Evolutionary conservation across 2,797 vertebrate genomes (phyloP).

Genomic region (Eurystomus glaucurus): DNA sequence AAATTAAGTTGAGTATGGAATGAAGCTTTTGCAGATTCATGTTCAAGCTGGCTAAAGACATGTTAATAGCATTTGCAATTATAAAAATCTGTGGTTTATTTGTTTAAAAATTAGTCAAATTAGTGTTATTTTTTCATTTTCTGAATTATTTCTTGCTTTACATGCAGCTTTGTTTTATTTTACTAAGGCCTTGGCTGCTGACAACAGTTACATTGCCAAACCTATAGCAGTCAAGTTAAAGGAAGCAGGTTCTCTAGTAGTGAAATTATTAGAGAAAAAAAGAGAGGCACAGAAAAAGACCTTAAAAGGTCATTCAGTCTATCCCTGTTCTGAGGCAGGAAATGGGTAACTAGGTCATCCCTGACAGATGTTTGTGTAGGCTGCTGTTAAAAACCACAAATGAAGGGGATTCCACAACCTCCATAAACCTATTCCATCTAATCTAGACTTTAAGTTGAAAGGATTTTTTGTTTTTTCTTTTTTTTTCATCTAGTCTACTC

Average conservation of each 20-base stretch:
- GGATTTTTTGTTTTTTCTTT: background rate
- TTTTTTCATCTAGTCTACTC: background rate
- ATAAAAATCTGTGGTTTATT: background rate
- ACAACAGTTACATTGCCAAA: background rate
- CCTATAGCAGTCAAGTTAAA: background rate
- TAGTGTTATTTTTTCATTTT: background rate
- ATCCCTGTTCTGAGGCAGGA: slow-evolving; percentile 41
- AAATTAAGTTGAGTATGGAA: background rate
- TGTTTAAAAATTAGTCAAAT: background rate
- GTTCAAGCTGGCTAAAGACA: background rate
- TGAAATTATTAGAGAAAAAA: background rate
- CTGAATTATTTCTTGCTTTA: background rate
- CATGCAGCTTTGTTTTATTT: background rate
- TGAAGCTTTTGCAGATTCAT: background rate
- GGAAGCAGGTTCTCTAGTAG: background rate
- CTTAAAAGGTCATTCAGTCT: slow-evolving; percentile 32
- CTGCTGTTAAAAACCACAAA: slow-evolving; percentile 59
- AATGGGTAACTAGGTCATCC: slow-evolving; percentile 68
- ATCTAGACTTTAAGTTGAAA: slow-evolving; percentile 35
- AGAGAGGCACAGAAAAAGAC: background rate
- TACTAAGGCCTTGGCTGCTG: background rate
- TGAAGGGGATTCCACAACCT: slow-evolving; percentile 53
- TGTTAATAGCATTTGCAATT: background rate
- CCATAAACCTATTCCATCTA: slow-evolving; percentile 44
- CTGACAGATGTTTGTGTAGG: slow-evolving; percentile 61